Base-by-base conservation (phyloP, 2,888 invertebrate species). In the Lamellibrachia columna region DNA sequence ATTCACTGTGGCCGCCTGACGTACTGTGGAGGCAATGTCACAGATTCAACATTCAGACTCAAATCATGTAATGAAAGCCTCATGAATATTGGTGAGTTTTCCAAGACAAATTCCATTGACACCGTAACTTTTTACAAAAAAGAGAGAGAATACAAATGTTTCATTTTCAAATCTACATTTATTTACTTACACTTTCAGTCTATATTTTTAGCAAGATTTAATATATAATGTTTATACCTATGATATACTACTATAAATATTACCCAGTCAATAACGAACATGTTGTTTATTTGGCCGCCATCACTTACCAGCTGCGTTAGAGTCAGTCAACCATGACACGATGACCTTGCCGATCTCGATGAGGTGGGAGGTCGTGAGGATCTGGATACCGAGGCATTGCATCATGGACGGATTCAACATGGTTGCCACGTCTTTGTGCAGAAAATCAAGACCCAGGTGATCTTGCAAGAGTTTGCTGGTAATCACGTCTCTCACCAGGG, bases 301-400 rank as follows among this genome's bases (percentile, higher is more conserved):
- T 11, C n/a, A 53, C 55, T 53, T 22, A 93, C 92, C 28, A 7
- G 15, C 15, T 4, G 6, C 75, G 0, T 22, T 3, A 75, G 75
- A 22, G n/a, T 60, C 53, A 91, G 40, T 58, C 53, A 93, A 60
- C 9, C 90, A 90, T 92, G 91, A 91, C 90, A 92, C 52, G 15
- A 93, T 55, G 8, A 92, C 92, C 95, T 92, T 95, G 94, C n/a
- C 95, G 58, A 96, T 94, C 92, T 95, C 95, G 58, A 96, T 93
- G 91, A 96, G 94, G 93, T 96, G 96, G 6, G 95, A 95, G 7
- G 95, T 94, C 1, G 94, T 95, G 53, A 96, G 93, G 28, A 93
- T 94, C 94, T 96, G 95, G 55, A 96, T 95, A 22, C 96, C 96
- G 8, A 96, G 94, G 92, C 95, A 95, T 6, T 94, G 93, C 15